Conservation (phyloP, 2,888 invertebrate species). For the Patella depressa region DNA sequence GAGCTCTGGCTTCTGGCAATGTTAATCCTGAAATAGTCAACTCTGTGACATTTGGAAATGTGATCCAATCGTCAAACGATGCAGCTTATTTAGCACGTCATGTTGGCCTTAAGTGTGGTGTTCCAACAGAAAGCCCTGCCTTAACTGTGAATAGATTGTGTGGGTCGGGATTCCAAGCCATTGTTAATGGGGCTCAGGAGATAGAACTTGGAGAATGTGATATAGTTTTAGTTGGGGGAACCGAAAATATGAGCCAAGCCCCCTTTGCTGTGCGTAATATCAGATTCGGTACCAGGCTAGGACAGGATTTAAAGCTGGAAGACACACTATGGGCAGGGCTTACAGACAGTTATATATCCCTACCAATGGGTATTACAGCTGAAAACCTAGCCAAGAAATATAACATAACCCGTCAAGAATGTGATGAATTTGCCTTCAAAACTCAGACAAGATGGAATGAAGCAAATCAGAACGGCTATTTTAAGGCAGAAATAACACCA, state of each 20-base stretch:
- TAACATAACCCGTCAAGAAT: slow-evolving; percentile 63
- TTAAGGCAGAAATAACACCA: slow-evolving; percentile 91
- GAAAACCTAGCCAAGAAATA: slow-evolving; percentile 71
- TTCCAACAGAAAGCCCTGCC: slow-evolving; percentile 85
- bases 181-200: slow-evolving; percentile 92
- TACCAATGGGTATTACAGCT: slow-evolving; percentile 93
- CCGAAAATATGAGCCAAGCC: slow-evolving; percentile 95
- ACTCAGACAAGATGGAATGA: slow-evolving; percentile 92
- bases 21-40: slow-evolving; percentile 89
- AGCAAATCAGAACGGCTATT: slow-evolving; percentile 89
- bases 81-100: slow-evolving; percentile 87
- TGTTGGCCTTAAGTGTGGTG: slow-evolving; percentile 85
- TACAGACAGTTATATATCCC: slow-evolving; percentile 88
- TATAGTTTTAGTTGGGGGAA: slow-evolving; percentile 90
- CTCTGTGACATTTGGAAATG: slow-evolving; percentile 91
- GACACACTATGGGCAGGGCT: slow-evolving; percentile 92
- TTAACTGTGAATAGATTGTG: slow-evolving; percentile 93
- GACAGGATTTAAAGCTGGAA: slow-evolving; percentile 81
- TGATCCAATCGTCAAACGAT: slow-evolving; percentile 84
- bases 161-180: slow-evolving; percentile 96
- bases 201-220: slow-evolving; percentile 87
- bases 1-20: slow-evolving; percentile 68
- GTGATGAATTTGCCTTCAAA: slow-evolving; percentile 86
- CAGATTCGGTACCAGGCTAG: slow-evolving; percentile 90
- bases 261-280: slow-evolving; percentile 86